Evolutionary conservation across 2,113 vertebrate species (phyloP), one percentile per base, ranked within the genome.

Genomic region (Meleagris gallopavo): DNA sequence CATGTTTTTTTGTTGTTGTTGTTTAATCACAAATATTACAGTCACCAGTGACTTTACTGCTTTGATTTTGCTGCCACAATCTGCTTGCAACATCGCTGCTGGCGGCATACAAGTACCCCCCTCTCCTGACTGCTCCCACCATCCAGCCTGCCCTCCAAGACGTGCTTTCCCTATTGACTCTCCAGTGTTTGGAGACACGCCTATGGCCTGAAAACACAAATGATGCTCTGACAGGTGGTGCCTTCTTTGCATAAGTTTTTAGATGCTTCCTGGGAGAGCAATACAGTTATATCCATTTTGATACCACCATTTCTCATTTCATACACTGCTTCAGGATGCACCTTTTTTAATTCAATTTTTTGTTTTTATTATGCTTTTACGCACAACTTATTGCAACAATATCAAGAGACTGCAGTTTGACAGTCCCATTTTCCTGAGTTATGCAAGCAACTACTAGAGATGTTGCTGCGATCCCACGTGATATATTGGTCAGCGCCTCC

Each of bases 161-260:
- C 29, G 21, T 41, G 40, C 19, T 43, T 66, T 21, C 64, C 64
- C 41, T 41, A 43, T 12, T 41, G 40, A 66, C 19, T 45, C 29
- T 22, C 40, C 19, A 43, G 19, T 34, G 8, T 66, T 55, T 82
- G 40, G 41, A 55, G 52, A 30, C 61, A 85, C 43, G 27, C 17
- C 34, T 11, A 24, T 27, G 55, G 8, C 38, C 30, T 1, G 0
- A n/a, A 27, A 13, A 48, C n/a, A 50, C 62, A 46, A 36, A 8
- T 4, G 64, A 21, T 24, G 55, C 40, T 88, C 29, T 52, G 64
- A 13, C 17, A 50, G 5, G 22, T 3, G 9, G 1, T 55, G 17
- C n/a, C 66, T 74, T 17, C 15, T 19, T 41, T 16, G 18, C 0
- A 0, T 11, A 58, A 55, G 9, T 45, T 76, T n/a, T 70, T 4